Evolutionary conservation across 1,140 invertebrate species (phyloP).

Genomic region (Bacillus rossius): DNA sequence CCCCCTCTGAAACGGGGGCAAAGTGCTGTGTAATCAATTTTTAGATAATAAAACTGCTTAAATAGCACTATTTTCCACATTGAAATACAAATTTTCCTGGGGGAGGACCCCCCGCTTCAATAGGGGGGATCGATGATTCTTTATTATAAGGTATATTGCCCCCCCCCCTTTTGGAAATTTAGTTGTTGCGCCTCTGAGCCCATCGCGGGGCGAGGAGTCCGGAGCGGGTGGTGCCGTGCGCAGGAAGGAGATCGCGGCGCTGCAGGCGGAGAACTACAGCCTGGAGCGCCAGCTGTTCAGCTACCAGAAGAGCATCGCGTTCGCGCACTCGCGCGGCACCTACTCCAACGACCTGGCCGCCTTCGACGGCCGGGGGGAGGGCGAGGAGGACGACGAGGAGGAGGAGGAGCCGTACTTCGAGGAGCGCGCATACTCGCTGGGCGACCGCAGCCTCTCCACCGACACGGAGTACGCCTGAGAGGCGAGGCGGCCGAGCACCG

Average conservation of each 20-base stretch:
- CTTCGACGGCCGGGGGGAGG: slow-evolving; percentile 34
- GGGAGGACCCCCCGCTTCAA: too few species aligned
- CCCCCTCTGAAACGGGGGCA: too few species aligned
- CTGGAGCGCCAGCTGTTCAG: slow-evolving; percentile 81
- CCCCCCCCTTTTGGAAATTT: too few species aligned
- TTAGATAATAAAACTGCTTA: too few species aligned
- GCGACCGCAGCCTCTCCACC: slow-evolving; percentile 57
- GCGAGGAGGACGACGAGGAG: slow-evolving; percentile 32
- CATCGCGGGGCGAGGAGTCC: too few species aligned
- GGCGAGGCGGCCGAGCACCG: neutral
- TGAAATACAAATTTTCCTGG: too few species aligned
- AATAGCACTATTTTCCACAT: too few species aligned
- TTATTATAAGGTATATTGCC: too few species aligned
- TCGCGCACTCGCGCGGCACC: slow-evolving; percentile 54
- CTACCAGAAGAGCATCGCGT: slow-evolving; percentile 81
- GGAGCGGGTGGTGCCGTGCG: too few species aligned
- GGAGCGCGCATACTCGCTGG: slow-evolving; percentile 38
- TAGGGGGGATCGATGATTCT: too few species aligned
- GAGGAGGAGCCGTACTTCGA: slow-evolving; percentile 35
- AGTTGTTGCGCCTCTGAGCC: too few species aligned
- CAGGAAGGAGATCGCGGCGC: slow-evolving; percentile 73
- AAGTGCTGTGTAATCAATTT: too few species aligned
- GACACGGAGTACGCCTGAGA: slow-evolving; percentile 70
- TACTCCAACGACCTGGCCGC: slow-evolving; percentile 45
- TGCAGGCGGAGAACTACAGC: slow-evolving; percentile 82